Conservation (phyloP, 2,113 vertebrate genomes). For the Nibea albiflora region DNA sequence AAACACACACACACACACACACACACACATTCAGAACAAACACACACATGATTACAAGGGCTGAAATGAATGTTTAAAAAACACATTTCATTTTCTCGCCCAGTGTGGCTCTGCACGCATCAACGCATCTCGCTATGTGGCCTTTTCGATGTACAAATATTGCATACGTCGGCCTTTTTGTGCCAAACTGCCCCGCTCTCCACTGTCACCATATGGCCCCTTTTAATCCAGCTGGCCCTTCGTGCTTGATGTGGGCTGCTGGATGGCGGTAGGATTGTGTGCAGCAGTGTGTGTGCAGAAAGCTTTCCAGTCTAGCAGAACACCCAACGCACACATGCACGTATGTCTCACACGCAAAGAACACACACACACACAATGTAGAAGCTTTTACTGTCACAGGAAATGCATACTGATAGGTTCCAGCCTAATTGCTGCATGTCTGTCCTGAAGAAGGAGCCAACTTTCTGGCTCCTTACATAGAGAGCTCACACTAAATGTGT, state of each 20-base stretch:
- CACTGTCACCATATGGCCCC: constrained; percentile 64
- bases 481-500: neutral
- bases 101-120: neutral
- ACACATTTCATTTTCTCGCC: neutral
- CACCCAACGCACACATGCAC: constrained; percentile 1
- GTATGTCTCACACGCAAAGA: neutral
- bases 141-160: constrained; percentile 37
- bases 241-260: constrained; percentile 34
- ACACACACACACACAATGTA: neutral
- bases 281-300: constrained; percentile 24
- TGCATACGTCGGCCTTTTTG: constrained; percentile 34
- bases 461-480: neutral
- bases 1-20: neutral
- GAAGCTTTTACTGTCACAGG: constrained; percentile 23
- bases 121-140: neutral
- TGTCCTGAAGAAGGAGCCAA: neutral
- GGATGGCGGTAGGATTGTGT: constrained; percentile 19
- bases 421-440: constrained; percentile 10
- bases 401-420: constrained; percentile 50
- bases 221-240: constrained; percentile 53
- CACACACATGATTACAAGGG: neutral
- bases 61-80: neutral
- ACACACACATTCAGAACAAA: neutral
- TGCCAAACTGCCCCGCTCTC: constrained; percentile 19
- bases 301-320: constrained; percentile 1